phyloP scores from a whole-genome alignment of 2,113 vertebrate genomes.

The Hypanus sabinus region DNA sequence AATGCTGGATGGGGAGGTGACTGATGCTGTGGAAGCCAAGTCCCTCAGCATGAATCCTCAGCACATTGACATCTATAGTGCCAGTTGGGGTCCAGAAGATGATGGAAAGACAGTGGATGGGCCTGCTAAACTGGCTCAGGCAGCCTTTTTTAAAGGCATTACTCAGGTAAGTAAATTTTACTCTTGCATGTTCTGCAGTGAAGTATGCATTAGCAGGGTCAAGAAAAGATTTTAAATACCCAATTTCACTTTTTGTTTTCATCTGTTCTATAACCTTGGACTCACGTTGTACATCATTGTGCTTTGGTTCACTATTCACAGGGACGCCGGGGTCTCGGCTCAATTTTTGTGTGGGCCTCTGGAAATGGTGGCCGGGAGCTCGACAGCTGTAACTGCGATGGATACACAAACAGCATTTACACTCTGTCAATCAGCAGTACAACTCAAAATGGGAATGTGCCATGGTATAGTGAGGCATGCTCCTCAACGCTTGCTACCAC shows the following conservation, averaged over 20 bases:
- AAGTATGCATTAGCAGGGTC: neutral
- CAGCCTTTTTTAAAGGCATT: slow-evolving; percentile 85
- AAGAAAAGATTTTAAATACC: too few relatives aligned
- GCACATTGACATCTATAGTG: slow-evolving; percentile 87
- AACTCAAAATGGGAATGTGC: slow-evolving; percentile 84
- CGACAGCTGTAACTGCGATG: slow-evolving; percentile 97
- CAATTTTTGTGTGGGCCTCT: slow-evolving; percentile 96
- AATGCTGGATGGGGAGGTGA: slow-evolving; percentile 97
- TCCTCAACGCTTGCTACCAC: slow-evolving; percentile 94
- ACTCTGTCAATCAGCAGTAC: slow-evolving; percentile 97
- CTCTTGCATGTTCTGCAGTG: neutral
- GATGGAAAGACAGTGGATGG: slow-evolving; percentile 94
- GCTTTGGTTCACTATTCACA: slow-evolving; percentile 45
- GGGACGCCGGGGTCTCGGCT: slow-evolving; percentile 84
- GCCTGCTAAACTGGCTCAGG: slow-evolving; percentile 85
- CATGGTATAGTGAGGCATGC: slow-evolving; percentile 98
- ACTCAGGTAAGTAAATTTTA: slow-evolving; percentile 65
- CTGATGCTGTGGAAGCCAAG: slow-evolving; percentile 88
- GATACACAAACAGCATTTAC: slow-evolving; percentile 99
- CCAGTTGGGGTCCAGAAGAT: slow-evolving; percentile 91
- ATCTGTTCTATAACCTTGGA: neutral
- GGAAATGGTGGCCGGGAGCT: slow-evolving; percentile 89
- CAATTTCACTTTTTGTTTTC: neutral
- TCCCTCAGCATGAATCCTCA: slow-evolving; percentile 87
- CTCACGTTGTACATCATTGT: neutral